Evolutionary conservation across 2,113 vertebrate species (phyloP).

Genomic region (Symphodus melops): DNA sequence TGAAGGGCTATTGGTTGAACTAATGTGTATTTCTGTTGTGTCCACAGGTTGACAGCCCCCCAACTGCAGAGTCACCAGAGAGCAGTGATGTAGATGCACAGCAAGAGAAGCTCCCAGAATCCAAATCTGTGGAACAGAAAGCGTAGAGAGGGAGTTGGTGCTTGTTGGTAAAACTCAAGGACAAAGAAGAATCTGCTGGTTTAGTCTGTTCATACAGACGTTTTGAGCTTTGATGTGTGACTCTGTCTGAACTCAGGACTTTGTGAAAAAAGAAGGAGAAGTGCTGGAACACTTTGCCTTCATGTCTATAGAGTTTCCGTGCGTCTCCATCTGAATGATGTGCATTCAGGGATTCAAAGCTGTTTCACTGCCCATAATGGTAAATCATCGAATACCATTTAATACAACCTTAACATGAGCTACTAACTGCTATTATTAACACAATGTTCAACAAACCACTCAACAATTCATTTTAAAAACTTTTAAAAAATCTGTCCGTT

Average conservation of each 20-base stretch:
- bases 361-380: conserved; percentile 36
- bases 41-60: conserved; percentile 48
- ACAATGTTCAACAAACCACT: too few species aligned
- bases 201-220: background rate
- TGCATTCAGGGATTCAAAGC: conserved; percentile 38
- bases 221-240: background rate
- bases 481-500: background rate
- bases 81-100: conserved; percentile 21
- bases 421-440: too few species aligned
- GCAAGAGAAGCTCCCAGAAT: conserved; percentile 16
- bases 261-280: conserved; percentile 2
- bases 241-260: background rate
- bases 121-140: conserved; percentile 46
- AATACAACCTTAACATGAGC: background rate
- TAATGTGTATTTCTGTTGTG: conserved; percentile 16
- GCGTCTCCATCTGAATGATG: conserved; percentile 2
- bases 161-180: background rate
- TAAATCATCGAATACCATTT: background rate
- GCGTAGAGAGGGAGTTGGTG: conserved; percentile 1
- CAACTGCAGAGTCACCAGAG: conserved; percentile 25
- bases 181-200: background rate
- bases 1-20: background rate
- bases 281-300: conserved; percentile 23
- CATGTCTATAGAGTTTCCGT: conserved; percentile 3
- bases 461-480: too few species aligned